Evolutionary conservation across 2,888 invertebrate genomes (phyloP).

Genomic region (Drosophila greeni): DNA sequence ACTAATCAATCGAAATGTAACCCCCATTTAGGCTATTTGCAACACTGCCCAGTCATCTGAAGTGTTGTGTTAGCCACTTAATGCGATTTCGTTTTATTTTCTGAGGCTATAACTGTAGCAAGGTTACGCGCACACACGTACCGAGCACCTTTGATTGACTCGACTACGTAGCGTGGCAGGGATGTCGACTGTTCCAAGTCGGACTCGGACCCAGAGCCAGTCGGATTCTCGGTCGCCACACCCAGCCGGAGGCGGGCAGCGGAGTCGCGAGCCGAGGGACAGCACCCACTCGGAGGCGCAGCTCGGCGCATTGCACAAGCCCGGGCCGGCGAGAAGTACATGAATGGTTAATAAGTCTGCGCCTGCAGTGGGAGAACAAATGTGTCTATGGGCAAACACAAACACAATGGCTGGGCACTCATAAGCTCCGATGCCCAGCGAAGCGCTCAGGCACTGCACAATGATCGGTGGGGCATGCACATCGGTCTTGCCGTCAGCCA

Average conservation of each 20-base stretch:
- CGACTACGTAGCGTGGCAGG: slow-evolving; percentile 6
- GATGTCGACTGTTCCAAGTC: slow-evolving; percentile 8
- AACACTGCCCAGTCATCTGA: not conserved
- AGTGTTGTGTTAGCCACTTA: slow-evolving; percentile 2
- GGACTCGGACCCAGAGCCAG: not conserved
- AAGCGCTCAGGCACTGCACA: slow-evolving; percentile 65
- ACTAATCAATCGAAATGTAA: slow-evolving; percentile 9
- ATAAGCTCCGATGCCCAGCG: slow-evolving; percentile 46
- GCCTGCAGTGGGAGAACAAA: slow-evolving; percentile 11
- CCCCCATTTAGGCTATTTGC: not conserved
- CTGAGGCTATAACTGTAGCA: slow-evolving; percentile 5
- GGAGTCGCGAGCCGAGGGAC: slow-evolving; percentile 33
- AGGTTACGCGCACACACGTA: slow-evolving; percentile 6
- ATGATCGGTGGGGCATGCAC: slow-evolving; percentile 60
- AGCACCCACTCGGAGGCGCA: slow-evolving; percentile 52
- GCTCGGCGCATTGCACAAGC: slow-evolving; percentile 48
- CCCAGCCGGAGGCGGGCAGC: slow-evolving; percentile 25
- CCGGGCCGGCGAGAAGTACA: slow-evolving; percentile 26
- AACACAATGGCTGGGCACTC: slow-evolving; percentile 27
- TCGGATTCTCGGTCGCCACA: slow-evolving; percentile 12
- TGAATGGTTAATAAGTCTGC: slow-evolving; percentile 23
- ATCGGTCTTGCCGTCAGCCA: slow-evolving; percentile 11
- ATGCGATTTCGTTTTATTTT: not conserved
- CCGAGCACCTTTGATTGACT: slow-evolving; percentile 27
- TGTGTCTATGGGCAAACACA: slow-evolving; percentile 23